Base-by-base conservation (phyloP, 2,888 invertebrate genomes). In the Druceiella hillmani region DNA sequence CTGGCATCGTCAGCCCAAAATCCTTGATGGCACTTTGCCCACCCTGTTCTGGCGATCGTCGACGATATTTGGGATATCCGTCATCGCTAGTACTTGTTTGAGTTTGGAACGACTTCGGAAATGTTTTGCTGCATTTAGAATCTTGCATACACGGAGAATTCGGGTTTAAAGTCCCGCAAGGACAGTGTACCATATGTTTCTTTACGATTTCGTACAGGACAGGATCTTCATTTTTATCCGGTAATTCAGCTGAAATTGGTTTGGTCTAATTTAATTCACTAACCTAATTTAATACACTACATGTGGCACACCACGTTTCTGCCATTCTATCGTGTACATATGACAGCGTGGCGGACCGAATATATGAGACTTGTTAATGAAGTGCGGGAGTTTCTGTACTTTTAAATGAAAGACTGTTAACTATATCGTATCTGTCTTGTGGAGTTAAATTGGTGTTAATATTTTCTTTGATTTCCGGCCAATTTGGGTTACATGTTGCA, bases 1-100 rank as follows among this genome's bases (percentile, higher is more conserved):
- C n/a, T n/a, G n/a, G n/a, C n/a, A n/a, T n/a, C n/a, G n/a, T n/a
- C n/a, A n/a, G n/a, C n/a, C n/a, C n/a, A n/a, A n/a, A n/a, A n/a
- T n/a, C n/a, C n/a, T n/a, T n/a, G 44, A 46, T 47, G 36, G 42
- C 43, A 33, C 44, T 48, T 20, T 37, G 41, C 13, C 52, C 52
- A 4, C 46, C 48, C 16, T 53, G 44, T 33, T 14, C 51, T 33
- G 49, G 47, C 27, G 52, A 17, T 44, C 52, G 41, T 2, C 51
- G 34, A 4, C 52, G 36, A 33, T 55, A 55, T 35, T 44, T 3
- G 1, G 54, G 54, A 41, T 56, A 57, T 2, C 55, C 54, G 3
- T 54, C 43, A 12, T 52, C 49, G 14, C 42, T 45, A 14, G 45
- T 46, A 11, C 34, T 22, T 17, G 50, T 52, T 14, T 55, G 50